phyloP scores from a whole-genome alignment of 1,140 invertebrate genomes.

The Hirudo medicinalis region DNA sequence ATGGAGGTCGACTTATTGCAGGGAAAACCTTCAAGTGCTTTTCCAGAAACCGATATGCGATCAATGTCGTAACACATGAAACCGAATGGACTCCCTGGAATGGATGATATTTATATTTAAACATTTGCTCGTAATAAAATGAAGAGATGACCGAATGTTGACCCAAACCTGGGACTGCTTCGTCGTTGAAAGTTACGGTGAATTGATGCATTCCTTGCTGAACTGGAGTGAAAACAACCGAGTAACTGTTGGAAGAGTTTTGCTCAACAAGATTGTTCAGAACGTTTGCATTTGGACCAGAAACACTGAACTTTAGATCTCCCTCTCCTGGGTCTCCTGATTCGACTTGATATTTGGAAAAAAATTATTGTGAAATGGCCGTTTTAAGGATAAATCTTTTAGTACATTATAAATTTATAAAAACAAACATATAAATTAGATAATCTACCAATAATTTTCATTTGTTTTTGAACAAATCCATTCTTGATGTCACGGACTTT shows the following conservation, averaged over 20 bases:
- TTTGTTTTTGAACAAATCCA: conserved; percentile 3
- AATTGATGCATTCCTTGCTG: conserved; percentile 22
- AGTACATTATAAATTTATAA: no score
- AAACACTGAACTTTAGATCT: conserved; percentile 10
- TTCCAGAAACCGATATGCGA: not conserved
- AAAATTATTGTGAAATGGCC: not conserved
- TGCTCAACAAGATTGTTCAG: conserved; percentile 80
- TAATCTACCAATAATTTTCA: conserved; percentile 2
- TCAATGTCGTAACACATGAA: not conserved
- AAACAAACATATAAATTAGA: conserved; percentile 52
- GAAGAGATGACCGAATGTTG: no score
- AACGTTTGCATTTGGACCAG: conserved; percentile 1
- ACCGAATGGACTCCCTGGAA: not conserved
- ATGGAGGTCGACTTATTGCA: conserved; percentile 14
- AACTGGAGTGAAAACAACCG: conserved; percentile 47
- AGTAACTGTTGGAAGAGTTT: conserved; percentile 77
- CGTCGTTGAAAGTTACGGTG: conserved; percentile 19
- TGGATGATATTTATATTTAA: no score
- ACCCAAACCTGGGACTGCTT: conserved; percentile 18
- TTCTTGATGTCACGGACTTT: conserved; percentile 14
- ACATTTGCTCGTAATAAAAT: no score
- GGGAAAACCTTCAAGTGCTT: not conserved
- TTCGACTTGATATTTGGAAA: not conserved
- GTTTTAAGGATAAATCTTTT: no score
- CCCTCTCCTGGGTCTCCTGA: conserved; percentile 12